Base-by-base conservation (phyloP, 2,797 vertebrate genomes). In the Rousettus madagascariensis region DNA sequence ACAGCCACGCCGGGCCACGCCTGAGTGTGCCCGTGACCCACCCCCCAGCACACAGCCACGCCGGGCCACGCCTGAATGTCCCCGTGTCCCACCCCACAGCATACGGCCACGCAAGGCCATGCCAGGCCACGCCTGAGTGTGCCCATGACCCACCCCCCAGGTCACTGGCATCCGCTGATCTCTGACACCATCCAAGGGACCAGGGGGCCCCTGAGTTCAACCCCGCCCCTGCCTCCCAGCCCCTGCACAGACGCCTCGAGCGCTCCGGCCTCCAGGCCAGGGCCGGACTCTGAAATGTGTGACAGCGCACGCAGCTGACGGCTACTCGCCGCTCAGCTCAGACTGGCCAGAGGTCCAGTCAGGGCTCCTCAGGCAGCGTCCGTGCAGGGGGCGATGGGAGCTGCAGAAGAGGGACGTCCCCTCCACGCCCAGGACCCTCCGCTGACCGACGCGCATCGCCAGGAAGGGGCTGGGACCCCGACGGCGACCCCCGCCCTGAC, bases 341-440 rank as follows among this genome's bases (percentile, higher is more conserved):
- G 17, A 13, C 9, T 0, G 0, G 22, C 28, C 17, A 0, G 1
- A 1, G 72, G 30, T 61, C 16, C 6, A 0, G 4, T 26, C 0
- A 8, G 28, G 68, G 8, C 9, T 69, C 66, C n/a, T 1, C 10
- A 49, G 13, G 4, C n/a, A 24, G 28, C 2, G 30, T 36, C 33
- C 33, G 0, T 0, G 49, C 49, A 49, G 15, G 15, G 11, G 26
- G 43, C 0, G 63, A 22, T 3, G 16, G 22, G 61, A 78, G n/a
- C 71, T n/a, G 2, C 1, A 17, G 75, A 61, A 22, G 33, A 11
- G 8, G 11, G n/a, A 65, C 36, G n/a, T 24, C 28, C n/a, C n/a
- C 46, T 57, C 66, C 22, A 10, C 11, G 13, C 24, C 49, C 16
- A 20, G 46, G 24, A n/a, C 61, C 80, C 53, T 10, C 46, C 19